Evolutionary conservation across 2,113 vertebrate genomes (phyloP), one percentile per base, ranked within the genome.

Genomic region (Oryzias curvinotus): DNA sequence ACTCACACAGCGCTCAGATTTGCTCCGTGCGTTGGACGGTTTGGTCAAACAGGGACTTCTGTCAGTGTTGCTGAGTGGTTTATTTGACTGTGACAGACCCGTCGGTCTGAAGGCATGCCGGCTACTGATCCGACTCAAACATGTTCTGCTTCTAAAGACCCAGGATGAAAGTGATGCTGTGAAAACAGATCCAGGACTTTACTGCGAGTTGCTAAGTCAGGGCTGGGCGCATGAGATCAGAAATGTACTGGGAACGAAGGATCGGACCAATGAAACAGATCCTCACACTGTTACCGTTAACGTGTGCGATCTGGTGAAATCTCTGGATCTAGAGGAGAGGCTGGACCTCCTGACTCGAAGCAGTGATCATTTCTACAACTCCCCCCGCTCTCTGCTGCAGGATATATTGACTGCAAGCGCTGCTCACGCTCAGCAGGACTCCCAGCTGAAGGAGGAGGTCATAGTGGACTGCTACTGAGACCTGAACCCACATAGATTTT

Each of bases 21-120:
- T 73, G 17, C 49, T 66, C 0, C 47, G 65, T 30, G 57, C 28
- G 0, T 59, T 97, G 58, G 77, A 23, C 15, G 45, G 26, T 2
- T 70, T 95, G 1, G 90, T 93, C 13, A 81, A 82, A 17, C 74
- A 83, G 12, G 91, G 89, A 3, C 69, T 95, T 2, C 71, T 96
- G 1, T 78, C 87, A 0, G 92, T 91, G 0, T 66, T 95, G 59
- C 78, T 97, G 17, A 73, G 52, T 0, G 89, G 93, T 47, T 64
- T 98, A 75, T 91, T 91, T 16, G 97, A 99, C 76, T 98, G 93
- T 19, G 97, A 99, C 72, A 87, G 95, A 16, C 93, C 95, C 0
- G 94, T 98, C 26, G 94, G 88, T 5, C 90, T 91, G 73, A 95
- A 86, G 75, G 94, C 96, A 61, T 98, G 96, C 19, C 70, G 88